Base-by-base conservation (phyloP, 1,140 invertebrate genomes). In the Diabrotica undecimpunctata region DNA sequence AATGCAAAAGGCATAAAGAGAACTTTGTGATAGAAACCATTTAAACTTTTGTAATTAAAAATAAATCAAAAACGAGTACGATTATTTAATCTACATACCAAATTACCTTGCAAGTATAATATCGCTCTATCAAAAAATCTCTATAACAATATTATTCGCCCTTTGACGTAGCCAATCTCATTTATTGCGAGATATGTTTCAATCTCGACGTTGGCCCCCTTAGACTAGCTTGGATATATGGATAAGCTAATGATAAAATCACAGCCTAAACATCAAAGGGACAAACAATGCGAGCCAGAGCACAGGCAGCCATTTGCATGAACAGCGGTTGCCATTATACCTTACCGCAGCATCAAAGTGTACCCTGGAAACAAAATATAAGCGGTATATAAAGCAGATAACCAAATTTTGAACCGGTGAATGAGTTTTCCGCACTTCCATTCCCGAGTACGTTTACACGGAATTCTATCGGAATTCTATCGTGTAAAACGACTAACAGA, bases 281-380 rank as follows among this genome's bases (percentile, higher is more conserved):
- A 62, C 52, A 66, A 65, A 66, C 64, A 36, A 59, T 58, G 67
- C 66, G 41, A 68, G 68, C 68, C 70, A 68, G 67, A 65, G 59
- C 68, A 67, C 58, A 66, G 66, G 70, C 68, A 68, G 70, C 70
- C 70, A 72, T 72, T 72, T 72, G 68, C 70, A 72, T 72, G 70
- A 66, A 67, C 65, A 72, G 70, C 70, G 70, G 68, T 68, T 70
- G 70, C 70, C 70, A 72, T 72, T 72, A 70, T 68, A 72, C 70
- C 68, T 70, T 65, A 66, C 59, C 46, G 38, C 59, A 61, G 39
- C 61, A 72, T 72, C 70, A 72, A 72, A 72, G 70, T 62, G 62
- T 67, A 65, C 66, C 70, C 70, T 63, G 63, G 59, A 51, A 72
- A 69, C 70, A 67, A 71, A 68, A 70, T 62, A 65, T 53, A 58